Base-by-base conservation (phyloP, 30 jellyfish, hydroid and myxozoan genomes). In the Pelagia noctiluca region DNA sequence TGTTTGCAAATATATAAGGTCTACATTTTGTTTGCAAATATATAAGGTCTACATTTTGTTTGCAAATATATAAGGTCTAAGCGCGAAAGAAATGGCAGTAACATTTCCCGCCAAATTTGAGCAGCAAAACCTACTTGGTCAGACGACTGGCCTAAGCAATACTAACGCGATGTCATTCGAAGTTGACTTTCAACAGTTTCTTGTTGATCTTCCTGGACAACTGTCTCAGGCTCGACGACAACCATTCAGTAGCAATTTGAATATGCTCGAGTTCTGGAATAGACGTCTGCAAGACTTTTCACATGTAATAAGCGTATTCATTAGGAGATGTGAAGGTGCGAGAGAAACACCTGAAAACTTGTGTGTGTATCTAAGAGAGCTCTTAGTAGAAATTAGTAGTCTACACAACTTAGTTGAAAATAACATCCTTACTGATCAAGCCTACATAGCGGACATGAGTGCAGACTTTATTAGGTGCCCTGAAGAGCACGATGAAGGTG, bases 161-260 rank as follows among this genome's bases (percentile, higher is more conserved):
- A n/a, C n/a, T n/a, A n/a, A n/a, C n/a, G n/a, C n/a, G 24, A 63
- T 63, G 77, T 2, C 77, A 11, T 76, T 54, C 78, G 78, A 26
- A 32, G 65, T 54, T 54, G 88, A 42, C 30, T 7, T 30, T 19
- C 73, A 76, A 54, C 73, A 76, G 78, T 76, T 76, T 76, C 69
- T 76, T 33, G 88, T 26, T 76, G 88, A 61, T 26, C 77, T 76
- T 32, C 88, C 78, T 42, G 69, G 88, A 61, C 30, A 32, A 52
- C 73, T 76, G 33, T 42, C 70, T 32, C 78, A 52, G 69, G 88
- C 88, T 26, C 70, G 78, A 52, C 35, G 88, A 31, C 77, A 76
- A 26, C 65, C 69, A 22, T 76, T 50, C 78, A 76, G 78, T 54
- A 76, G 78, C 34, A 63, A 79, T 63, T 37, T 63, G 73, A 63